A percentile compares a stretch with the other conserved stretches of the same genome.
phyloP scores from a whole-genome alignment of 2,888 invertebrate species.

The Leptinotarsa peninsularis region DNA sequence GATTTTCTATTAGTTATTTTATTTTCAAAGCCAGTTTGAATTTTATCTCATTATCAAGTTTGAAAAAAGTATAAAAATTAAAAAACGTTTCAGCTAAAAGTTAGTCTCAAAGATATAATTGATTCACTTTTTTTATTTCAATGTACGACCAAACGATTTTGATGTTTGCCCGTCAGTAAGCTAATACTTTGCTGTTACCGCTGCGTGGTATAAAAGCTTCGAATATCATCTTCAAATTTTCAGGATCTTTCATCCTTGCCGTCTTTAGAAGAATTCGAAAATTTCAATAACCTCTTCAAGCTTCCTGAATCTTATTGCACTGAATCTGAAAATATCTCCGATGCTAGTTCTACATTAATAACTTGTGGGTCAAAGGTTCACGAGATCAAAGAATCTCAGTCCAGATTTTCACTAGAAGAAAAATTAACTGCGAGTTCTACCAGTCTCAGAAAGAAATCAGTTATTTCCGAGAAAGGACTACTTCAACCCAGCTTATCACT shows the following conservation, averaged over 20 bases:
- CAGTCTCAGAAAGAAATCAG: background rate
- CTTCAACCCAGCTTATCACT: background rate
- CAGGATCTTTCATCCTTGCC: slow-evolving; percentile 53
- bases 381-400: background rate
- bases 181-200: too few relatives aligned
- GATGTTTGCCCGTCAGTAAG: too few relatives aligned
- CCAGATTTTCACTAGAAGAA: background rate
- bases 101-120: too few relatives aligned
- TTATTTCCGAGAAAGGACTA: background rate
- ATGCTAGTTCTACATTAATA: background rate
- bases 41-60: too few relatives aligned
- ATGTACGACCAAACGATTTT: too few relatives aligned
- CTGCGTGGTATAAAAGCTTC: background rate
- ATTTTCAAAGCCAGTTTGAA: too few relatives aligned
- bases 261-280: slow-evolving; percentile 44
- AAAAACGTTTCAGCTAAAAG: background rate
- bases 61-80: background rate
- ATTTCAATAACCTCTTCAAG: slow-evolving; percentile 43
- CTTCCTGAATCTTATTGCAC: slow-evolving; percentile 33
- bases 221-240: slow-evolving; percentile 29
- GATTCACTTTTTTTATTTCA: too few relatives aligned
- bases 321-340: slow-evolving; percentile 24
- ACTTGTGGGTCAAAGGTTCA: background rate
- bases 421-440: background rate
- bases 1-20: too few relatives aligned